Conservation (phyloP, 2,113 vertebrate genomes). For the Thalassarche chlororhynchos region DNA sequence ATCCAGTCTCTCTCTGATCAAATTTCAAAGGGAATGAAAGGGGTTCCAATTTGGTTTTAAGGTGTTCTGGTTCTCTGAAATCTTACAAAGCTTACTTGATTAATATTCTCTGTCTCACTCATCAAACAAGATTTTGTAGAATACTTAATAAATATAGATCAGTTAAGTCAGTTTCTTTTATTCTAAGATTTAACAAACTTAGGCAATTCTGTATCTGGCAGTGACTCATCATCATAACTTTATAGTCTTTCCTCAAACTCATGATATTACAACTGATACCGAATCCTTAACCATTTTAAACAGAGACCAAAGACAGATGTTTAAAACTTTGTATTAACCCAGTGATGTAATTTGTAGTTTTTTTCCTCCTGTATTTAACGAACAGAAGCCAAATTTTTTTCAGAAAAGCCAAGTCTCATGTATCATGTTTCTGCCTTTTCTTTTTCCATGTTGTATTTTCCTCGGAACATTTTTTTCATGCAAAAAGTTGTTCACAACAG, state of each 20-base stretch:
- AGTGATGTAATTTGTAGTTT: background rate
- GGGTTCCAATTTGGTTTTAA: background rate
- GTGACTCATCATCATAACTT: background rate
- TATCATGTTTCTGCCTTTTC: background rate
- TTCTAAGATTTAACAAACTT: background rate
- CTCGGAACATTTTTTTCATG: background rate
- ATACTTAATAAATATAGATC: background rate
- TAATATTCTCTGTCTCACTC: background rate
- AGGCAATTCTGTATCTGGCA: background rate
- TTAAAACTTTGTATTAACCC: background rate
- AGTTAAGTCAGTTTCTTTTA: background rate
- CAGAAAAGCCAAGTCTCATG: accelerated
- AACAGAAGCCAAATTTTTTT: background rate
- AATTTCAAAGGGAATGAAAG: background rate
- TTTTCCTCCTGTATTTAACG: background rate
- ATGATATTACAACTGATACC: background rate
- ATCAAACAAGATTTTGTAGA: background rate
- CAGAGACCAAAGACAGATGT: background rate
- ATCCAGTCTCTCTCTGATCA: background rate
- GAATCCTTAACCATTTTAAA: background rate
- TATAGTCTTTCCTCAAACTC: background rate
- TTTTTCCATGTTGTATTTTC: background rate
- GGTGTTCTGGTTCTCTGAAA: background rate
- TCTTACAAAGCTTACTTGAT: background rate
- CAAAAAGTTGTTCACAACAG: background rate